These are phyloP conservation scores for Yoshiicerus persimilis DNA, from an alignment of 1,140 invertebrate genomes.

Conservation along the genomic window DNA sequence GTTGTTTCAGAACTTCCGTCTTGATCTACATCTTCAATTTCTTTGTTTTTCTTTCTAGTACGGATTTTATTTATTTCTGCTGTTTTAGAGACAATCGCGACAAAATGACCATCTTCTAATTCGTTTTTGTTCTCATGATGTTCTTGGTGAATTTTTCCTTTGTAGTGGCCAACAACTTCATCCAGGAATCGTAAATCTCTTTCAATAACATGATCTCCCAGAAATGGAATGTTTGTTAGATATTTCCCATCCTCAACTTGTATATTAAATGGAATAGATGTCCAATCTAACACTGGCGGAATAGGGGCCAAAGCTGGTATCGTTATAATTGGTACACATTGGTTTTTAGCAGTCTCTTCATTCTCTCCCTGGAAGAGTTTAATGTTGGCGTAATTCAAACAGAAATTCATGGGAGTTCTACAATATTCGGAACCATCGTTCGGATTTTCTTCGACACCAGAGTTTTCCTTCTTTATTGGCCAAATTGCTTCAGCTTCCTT, in stretches of 20 bases:
- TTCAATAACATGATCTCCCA: slow-evolving; percentile 35
- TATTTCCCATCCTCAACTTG: slow-evolving; percentile 35
- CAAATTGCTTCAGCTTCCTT: neutral
- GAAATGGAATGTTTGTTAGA: slow-evolving; percentile 36
- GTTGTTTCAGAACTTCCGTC: no score
- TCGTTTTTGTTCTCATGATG: neutral
- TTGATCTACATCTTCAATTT: neutral
- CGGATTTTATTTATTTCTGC: neutral
- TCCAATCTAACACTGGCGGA: slow-evolving; percentile 25
- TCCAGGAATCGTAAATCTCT: slow-evolving; percentile 32
- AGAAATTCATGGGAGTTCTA: neutral
- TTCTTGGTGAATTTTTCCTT: slow-evolving; percentile 21
- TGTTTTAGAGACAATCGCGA: neutral
- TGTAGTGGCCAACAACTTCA: slow-evolving; percentile 23
- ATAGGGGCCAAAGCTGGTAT: neutral
- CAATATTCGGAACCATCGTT: neutral
- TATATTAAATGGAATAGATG: slow-evolving; percentile 25
- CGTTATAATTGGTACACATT: neutral
- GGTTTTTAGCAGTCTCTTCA: neutral
- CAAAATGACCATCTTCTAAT: neutral
- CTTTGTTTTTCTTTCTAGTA: neutral
- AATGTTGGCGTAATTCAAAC: neutral
- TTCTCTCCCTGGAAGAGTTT: neutral
- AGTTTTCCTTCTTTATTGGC: neutral
- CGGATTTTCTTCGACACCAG: neutral